phyloP scores from a whole-genome alignment of 2,888 invertebrate genomes.

The Trileptium ribeirensis region DNA sequence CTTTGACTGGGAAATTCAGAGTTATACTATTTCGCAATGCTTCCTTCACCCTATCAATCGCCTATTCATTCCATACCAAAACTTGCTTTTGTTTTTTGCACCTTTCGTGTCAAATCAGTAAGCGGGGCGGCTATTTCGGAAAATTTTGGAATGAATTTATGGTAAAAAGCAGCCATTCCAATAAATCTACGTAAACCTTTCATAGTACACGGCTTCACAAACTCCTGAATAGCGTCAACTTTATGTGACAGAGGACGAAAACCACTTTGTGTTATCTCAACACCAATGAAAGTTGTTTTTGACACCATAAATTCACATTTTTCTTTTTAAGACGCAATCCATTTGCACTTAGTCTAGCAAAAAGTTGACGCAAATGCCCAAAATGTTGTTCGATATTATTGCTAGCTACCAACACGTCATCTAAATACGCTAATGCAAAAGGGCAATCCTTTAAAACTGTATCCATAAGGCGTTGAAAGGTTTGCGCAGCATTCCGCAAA shows the following conservation, averaged over 20 bases:
- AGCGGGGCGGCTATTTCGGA: slow-evolving; percentile 7
- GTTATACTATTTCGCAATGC: neutral
- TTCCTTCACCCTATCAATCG: neutral
- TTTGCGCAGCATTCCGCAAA: slow-evolving; percentile 31
- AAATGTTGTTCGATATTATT: neutral
- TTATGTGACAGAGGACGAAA: slow-evolving; percentile 4
- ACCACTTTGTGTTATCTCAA: slow-evolving; percentile 4
- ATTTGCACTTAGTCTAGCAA: neutral
- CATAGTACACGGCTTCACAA: neutral
- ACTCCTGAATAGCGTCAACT: slow-evolving; percentile 2
- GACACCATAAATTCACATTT: slow-evolving; percentile 10
- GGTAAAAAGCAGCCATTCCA: slow-evolving; percentile 15
- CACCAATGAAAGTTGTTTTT: neutral
- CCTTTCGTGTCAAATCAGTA: slow-evolving; percentile 1
- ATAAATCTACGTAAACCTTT: slow-evolving; percentile 2
- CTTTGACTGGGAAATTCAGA: neutral
- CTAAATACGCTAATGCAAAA: neutral
- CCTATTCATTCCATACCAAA: neutral
- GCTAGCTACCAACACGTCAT: slow-evolving; percentile 14
- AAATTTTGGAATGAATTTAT: slow-evolving; percentile 5
- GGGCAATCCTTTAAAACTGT: neutral
- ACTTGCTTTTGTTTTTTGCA: neutral
- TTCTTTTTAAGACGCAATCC: neutral
- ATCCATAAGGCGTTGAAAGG: slow-evolving; percentile 31
- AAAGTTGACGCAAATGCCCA: neutral